Evolutionary conservation across 2,113 vertebrate species (phyloP), one percentile per base, ranked within the genome.

Genomic region (Tapirus terrestris): DNA sequence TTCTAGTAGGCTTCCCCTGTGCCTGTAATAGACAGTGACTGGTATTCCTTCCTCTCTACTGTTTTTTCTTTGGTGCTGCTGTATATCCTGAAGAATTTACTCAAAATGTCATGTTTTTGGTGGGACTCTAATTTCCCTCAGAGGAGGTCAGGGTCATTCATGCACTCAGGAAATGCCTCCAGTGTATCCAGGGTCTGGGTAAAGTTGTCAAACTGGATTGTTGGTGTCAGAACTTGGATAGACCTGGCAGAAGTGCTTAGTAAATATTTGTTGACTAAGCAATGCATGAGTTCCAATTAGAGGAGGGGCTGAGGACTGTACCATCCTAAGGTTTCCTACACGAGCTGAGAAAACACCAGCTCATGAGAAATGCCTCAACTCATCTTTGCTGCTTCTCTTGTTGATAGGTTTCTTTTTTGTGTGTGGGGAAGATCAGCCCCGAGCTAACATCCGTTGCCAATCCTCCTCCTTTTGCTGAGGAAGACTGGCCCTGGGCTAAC

Each of bases 181-280:
- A 0, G 27, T 36, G 3, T 56, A 88, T 93, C 61, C 2, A 65
- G 31, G 0, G 0, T 67, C 56, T 75, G 51, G 56, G 13, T 10
- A 48, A 91, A 81, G 36, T 68, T 81, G 20, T 96, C 27, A 83
- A 48, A 63, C 0, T 53, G 77, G 56, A 20, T n/a, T n/a, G 4
- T 51, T 18, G 31, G 8, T 76, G 8, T 75, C 45, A 36, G 89
- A 91, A 75, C 36, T 79, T 43, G 14, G 20, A 23, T 65, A 73
- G 36, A 48, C 5, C 31, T 60, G 51, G 21, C 5, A 39, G 33
- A n/a, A 73, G 33, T 68, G 77, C 70, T 93, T 79, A 72, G 20
- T 86, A 82, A 93, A 70, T 81, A 58, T 70, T 31, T 94, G 43
- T 72, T 87, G 63, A 68, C 61, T 43, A 96, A 96, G 53, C 77